Evolutionary conservation across 1,140 invertebrate genomes (phyloP).

Genomic region (Zaprionus gabonicus): DNA sequence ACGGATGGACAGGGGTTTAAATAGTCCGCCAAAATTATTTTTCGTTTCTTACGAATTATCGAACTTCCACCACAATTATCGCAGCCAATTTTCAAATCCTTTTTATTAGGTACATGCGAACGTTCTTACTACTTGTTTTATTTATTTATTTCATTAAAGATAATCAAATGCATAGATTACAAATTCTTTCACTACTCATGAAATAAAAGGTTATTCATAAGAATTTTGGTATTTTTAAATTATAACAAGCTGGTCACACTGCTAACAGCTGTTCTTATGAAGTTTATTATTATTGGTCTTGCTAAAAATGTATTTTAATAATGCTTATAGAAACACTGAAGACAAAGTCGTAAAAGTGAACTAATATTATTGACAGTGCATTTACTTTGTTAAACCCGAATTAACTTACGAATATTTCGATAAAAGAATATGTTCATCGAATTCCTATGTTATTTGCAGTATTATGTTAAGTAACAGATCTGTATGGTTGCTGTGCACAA

Average conservation of each 20-base stretch:
- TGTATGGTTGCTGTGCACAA: conserved; percentile 2
- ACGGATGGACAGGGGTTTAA: neutral
- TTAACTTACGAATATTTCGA: neutral
- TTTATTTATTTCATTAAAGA: neutral
- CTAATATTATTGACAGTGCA: neutral
- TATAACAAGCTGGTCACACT: neutral
- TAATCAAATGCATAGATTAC: neutral
- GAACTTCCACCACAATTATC: conserved; percentile 10
- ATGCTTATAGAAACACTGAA: neutral
- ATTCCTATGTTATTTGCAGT: conserved; percentile 3
- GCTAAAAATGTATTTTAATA: neutral
- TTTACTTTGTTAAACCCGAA: neutral
- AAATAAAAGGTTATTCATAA: neutral
- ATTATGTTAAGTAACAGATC: conserved; percentile 25
- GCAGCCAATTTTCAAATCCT: neutral
- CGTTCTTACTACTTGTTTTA: too few species aligned
- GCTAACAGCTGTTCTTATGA: neutral
- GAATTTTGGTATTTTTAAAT: neutral
- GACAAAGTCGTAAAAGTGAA: neutral
- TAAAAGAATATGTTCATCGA: neutral
- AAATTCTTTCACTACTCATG: neutral
- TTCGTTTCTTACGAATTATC: neutral
- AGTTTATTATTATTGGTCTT: neutral
- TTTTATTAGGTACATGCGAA: too few species aligned
- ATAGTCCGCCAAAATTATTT: neutral